Evolutionary conservation across 1,140 invertebrate species (phyloP).

Genomic region (Aricia agestis): DNA sequence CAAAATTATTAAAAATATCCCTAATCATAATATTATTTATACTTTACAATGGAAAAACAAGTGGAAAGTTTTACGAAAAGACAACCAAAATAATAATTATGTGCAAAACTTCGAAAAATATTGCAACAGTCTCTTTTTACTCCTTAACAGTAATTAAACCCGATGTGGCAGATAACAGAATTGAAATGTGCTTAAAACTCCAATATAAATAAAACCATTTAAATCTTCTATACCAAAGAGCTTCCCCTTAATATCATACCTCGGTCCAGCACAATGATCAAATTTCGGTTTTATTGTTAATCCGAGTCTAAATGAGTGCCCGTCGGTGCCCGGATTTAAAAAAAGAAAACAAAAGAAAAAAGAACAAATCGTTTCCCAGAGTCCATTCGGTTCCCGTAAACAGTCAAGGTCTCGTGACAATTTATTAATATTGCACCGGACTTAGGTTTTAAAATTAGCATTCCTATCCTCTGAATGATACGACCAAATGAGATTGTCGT

Average conservation of each 20-base stretch:
- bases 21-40: too few species aligned
- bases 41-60: too few species aligned
- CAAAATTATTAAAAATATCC: neutral
- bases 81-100: neutral
- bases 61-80: too few species aligned
- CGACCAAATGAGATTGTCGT: neutral
- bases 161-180: neutral
- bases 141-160: too few species aligned
- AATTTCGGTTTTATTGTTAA: constrained; percentile 76
- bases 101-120: too few species aligned
- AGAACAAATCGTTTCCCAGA: constrained; percentile 35
- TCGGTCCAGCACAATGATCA: constrained; percentile 64
- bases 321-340: constrained; percentile 25
- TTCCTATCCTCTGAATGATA: constrained; percentile 8
- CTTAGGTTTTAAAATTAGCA: constrained; percentile 16
- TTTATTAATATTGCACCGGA: constrained; percentile 31
- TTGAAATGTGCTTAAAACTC: neutral
- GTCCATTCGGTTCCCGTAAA: constrained; percentile 33
- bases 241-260: constrained; percentile 54
- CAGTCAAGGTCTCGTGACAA: constrained; percentile 21
- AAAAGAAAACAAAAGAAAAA: constrained; percentile 48
- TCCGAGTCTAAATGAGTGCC: constrained; percentile 61
- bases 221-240: neutral
- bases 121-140: too few species aligned
- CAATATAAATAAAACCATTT: neutral